Base-by-base conservation (phyloP, 2,888 invertebrate genomes). In the Diplazon laetatorius region DNA sequence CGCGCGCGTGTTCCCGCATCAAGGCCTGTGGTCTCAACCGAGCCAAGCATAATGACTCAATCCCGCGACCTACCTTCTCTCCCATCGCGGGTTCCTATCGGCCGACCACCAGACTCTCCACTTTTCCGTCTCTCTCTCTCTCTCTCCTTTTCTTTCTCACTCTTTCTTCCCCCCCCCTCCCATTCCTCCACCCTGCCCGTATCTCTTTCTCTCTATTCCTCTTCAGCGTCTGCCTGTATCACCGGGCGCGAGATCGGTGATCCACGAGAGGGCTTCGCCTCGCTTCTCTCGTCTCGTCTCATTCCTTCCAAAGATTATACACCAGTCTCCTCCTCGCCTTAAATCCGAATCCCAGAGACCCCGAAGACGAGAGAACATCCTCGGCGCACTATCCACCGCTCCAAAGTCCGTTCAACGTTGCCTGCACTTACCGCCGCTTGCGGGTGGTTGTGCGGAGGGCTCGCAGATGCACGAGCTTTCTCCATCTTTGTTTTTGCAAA, bases 41-140 rank as follows among this genome's bases (percentile, higher is more conserved):
- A 87, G 88, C 89, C n/a, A 86, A 90, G 88, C 89, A 90, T 90
- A 90, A 90, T 90, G 90, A 90, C 90, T 90, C 90, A 90, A 90
- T 90, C 90, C 90, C 90, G 86, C 89, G 89, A 90, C 89, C 89
- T 88, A 88, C 87, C 89, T 89, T 87, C 85, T 87, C 85, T 84
- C 76, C 85, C 86, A 85, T 84, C 86, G 69, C 73, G 52, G 46
- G 59, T 37, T 63, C 65, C 63, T 46, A 50, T 76, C 68, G 44
- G 72, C 69, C 68, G 82, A 77, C 83, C 83, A 78, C 82, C 83
- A 83, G 82, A 80, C 80, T 77, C 81, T 69, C 78, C 81, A 78
- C 81, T 81, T 85, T 83, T 82, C 76, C 80, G 75, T 79, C 80
- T 83, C 73, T 77, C 73, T 77, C 78, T 72, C 78, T 44, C 69